phyloP scores from a whole-genome alignment of 2,113 vertebrate genomes.

The Dendropsophus ebraccatus region DNA sequence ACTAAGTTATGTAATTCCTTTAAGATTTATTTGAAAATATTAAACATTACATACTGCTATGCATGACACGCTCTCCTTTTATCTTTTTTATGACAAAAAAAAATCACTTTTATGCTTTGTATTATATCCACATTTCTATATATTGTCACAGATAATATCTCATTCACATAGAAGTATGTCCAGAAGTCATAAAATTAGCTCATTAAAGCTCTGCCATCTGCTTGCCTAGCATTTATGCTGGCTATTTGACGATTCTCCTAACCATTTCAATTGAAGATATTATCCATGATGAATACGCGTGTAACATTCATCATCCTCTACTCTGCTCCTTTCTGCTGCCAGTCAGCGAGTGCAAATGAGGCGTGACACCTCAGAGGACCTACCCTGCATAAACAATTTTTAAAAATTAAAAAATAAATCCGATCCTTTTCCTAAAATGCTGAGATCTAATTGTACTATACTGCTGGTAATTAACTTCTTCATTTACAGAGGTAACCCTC shows the following conservation, averaged over 20 bases:
- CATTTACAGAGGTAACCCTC: conserved; percentile 55
- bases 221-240: conserved; percentile 44
- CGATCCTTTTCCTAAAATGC: conserved; percentile 40
- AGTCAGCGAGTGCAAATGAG: conserved; percentile 45
- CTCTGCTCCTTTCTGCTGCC: conserved; percentile 14
- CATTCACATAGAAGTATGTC: conserved; percentile 30
- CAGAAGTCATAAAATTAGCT: conserved; percentile 52
- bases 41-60: background rate
- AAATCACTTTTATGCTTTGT: background rate
- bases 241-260: conserved; percentile 34
- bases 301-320: conserved; percentile 37
- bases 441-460: conserved; percentile 47
- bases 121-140: conserved; percentile 25
- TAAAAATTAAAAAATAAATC: conserved; percentile 53
- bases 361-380: conserved; percentile 43
- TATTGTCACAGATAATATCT: conserved; percentile 24
- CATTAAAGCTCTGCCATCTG: conserved; percentile 40
- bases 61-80: background rate
- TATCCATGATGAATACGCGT: conserved; percentile 23
- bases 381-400: conserved; percentile 50
- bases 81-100: background rate
- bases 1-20: background rate
- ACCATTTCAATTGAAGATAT: conserved; percentile 27
- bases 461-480: conserved; percentile 57
- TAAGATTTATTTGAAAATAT: background rate